phyloP scores from a whole-genome alignment of 1,140 invertebrate species.

The Danaus plexippus region DNA sequence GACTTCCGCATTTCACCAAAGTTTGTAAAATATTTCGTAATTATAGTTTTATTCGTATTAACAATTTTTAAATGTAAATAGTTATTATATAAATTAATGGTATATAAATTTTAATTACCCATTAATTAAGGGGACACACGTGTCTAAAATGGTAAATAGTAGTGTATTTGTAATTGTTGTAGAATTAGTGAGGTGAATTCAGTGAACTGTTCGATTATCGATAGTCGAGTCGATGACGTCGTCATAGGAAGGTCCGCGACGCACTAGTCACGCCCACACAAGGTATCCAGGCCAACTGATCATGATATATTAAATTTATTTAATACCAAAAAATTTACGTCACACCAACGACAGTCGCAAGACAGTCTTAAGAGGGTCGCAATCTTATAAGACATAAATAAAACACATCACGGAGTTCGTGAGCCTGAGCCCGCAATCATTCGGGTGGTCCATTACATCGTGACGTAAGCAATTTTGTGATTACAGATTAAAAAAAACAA shows the following conservation, averaged over 20 bases:
- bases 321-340: conserved; percentile 5
- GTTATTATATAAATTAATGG: conserved; percentile 60
- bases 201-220: conserved; percentile 42
- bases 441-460: conserved; percentile 42
- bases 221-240: conserved; percentile 29
- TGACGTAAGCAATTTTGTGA: conserved; percentile 44
- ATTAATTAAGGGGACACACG: conserved; percentile 60
- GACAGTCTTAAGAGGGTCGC: conserved; percentile 1
- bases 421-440: conserved; percentile 20
- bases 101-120: conserved; percentile 58
- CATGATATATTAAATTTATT: conserved; percentile 8
- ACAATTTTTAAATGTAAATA: conserved; percentile 69
- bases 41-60: conserved; percentile 67
- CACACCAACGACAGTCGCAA: conserved; percentile 1
- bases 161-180: conserved; percentile 71
- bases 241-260: conserved; percentile 47
- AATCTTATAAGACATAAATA: conserved; percentile 23
- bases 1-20: conserved; percentile 68
- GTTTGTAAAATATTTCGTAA: conserved; percentile 71
- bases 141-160: conserved; percentile 70
- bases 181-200: conserved; percentile 63
- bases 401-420: conserved; percentile 28
- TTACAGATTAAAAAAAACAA: conserved; percentile 38
- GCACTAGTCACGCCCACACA: conserved; percentile 52
- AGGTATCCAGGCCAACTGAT: conserved; percentile 5